A percentile compares a stretch with the other conserved stretches of the same genome.
Evolutionary conservation across 2,797 vertebrate species (phyloP).

Genomic region (Enteromius paludinosus): DNA sequence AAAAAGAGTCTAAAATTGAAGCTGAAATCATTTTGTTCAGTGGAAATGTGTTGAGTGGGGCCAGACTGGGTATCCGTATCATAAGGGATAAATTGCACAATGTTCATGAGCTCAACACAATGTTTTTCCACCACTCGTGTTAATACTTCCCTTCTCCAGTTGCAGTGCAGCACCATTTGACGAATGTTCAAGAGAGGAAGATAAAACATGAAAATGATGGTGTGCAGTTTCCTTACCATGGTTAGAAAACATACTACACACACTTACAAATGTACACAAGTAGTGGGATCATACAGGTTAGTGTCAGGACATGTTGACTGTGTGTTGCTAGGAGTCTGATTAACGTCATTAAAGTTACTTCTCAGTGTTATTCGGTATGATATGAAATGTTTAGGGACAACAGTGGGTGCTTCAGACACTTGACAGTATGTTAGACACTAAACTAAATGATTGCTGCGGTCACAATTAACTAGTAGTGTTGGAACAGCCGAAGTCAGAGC

Average conservation of each 20-base stretch:
- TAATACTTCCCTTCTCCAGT: slow-evolving; percentile 81
- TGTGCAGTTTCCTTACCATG: slow-evolving; percentile 87
- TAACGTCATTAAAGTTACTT: background rate
- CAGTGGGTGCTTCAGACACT: background rate
- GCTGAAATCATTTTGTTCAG: background rate
- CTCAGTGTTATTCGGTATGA: background rate
- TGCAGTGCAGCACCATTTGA: slow-evolving; percentile 86
- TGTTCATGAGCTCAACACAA: background rate
- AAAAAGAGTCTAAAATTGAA: background rate
- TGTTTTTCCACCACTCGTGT: slow-evolving; percentile 64
- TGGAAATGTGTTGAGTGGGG: background rate
- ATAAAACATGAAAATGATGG: slow-evolving; percentile 86
- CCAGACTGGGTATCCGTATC: background rate
- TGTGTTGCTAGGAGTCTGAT: background rate
- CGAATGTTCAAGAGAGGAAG: slow-evolving; percentile 86
- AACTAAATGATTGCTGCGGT: slow-evolving; percentile 24
- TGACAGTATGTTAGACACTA: background rate
- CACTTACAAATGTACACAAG: slow-evolving; percentile 52
- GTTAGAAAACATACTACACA: slow-evolving; percentile 80
- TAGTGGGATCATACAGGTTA: slow-evolving; percentile 25
- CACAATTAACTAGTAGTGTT: background rate
- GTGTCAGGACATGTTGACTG: background rate
- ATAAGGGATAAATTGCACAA: background rate
- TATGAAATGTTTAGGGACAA: background rate
- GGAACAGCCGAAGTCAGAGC: slow-evolving; percentile 33